Evolutionary conservation across 2,888 invertebrate genomes (phyloP), one percentile per base, ranked within the genome.

Genomic region (Lamproptera curius): DNA sequence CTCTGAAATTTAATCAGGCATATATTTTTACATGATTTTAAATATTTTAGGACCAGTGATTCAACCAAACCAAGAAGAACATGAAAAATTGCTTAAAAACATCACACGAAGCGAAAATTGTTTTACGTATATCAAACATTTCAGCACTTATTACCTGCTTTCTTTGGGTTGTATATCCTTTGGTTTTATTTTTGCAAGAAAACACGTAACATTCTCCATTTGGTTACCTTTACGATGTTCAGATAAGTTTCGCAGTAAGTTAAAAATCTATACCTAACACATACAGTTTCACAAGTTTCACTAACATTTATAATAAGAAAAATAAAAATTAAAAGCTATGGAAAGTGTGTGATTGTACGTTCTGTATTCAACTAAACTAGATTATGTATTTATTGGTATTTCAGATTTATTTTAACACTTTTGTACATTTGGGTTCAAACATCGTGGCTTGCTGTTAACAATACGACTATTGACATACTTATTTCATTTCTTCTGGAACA

Each of bases 151-250:
- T 54, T 26, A 75, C 76, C 45, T 73, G 70, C 45, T 56, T 73
- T 43, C 67, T 77, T 17, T 77, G 76, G 75, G 58, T 58, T 23
- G 33, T 76, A 13, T 66, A 70, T 50, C 74, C 73, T 8, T 52
- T 70, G 16, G 61, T 73, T 34, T 52, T 67, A 46, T 65, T 73
- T 51, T 50, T 64, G 23, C 67, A 67, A 51, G 64, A 33, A 69
- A 67, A 48, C 42, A 52, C 13, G 58, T 72, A 35, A 73, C 74
- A 51, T 73, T 79, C 53, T 56, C 70, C 48, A 70, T 78, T 55
- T 79, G 77, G 78, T 51, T 79, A 47, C 79, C 79, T 16, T n/a
- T 76, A 74, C 57, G 67, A 76, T 52, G 55, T 58, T 10, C 63
- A 67, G 57, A 46, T 48, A 34, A 60, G 65, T 51, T n/a, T 65